Evolutionary conservation across 2,888 invertebrate genomes (phyloP).

Genomic region (Xestia c-nigrum): DNA sequence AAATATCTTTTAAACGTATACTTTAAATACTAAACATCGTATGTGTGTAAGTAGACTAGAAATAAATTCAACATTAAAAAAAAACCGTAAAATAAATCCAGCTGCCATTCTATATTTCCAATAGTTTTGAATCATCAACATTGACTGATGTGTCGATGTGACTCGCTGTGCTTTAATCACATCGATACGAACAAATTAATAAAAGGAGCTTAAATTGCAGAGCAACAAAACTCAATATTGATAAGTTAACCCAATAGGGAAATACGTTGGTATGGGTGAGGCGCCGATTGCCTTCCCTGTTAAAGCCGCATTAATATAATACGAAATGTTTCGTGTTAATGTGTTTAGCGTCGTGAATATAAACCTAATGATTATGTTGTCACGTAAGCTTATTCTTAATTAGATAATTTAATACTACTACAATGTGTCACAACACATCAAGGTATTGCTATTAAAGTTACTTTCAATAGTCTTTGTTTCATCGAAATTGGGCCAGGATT

Average conservation of each 20-base stretch:
- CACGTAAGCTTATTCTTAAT: neutral
- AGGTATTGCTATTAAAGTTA: too few relatives aligned
- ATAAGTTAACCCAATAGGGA: too few relatives aligned
- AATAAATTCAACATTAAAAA: neutral
- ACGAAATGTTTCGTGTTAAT: neutral
- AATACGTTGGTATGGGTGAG: too few relatives aligned
- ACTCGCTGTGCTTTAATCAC: too few relatives aligned
- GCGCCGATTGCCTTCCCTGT: too few relatives aligned
- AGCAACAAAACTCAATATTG: too few relatives aligned
- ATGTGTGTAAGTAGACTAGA: conserved; percentile 25
- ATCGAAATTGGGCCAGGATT: too few relatives aligned
- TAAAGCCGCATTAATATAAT: too few relatives aligned
- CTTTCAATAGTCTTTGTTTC: too few relatives aligned
- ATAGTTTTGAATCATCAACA: neutral
- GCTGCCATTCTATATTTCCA: neutral
- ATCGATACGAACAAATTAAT: too few relatives aligned
- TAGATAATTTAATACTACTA: neutral
- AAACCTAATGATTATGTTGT: neutral
- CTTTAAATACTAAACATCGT: neutral
- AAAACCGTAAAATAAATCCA: neutral
- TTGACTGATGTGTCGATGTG: too few relatives aligned
- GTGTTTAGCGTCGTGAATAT: neutral
- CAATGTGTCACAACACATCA: neutral
- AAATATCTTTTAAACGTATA: neutral
- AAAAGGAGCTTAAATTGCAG: too few relatives aligned